phyloP scores from a whole-genome alignment of 1,140 invertebrate genomes.

The Saccostrea cuccullata region DNA sequence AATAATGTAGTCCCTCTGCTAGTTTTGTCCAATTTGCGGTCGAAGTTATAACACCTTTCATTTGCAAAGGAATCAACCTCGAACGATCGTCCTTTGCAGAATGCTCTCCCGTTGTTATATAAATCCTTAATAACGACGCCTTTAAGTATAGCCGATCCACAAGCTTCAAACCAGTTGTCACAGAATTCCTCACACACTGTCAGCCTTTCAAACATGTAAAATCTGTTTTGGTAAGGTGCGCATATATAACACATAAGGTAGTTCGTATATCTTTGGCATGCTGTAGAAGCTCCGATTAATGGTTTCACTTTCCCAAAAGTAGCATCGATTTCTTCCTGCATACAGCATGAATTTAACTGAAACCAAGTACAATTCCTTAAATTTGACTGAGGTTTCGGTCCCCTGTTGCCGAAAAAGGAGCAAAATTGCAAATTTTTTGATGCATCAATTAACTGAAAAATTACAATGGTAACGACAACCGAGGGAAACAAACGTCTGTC shows the following conservation, averaged over 20 bases:
- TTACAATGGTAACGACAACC: not conserved
- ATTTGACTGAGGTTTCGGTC: constrained; percentile 74
- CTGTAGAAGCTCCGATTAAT: constrained; percentile 74
- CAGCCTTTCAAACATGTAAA: constrained; percentile 76
- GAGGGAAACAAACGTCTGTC: not conserved
- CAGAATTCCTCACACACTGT: constrained; percentile 78
- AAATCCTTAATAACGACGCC: constrained; percentile 74
- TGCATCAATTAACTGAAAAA: not conserved
- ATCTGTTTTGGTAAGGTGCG: constrained; percentile 76
- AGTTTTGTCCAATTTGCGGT: constrained; percentile 58
- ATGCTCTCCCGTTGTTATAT: constrained; percentile 74
- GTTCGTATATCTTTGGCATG: constrained; percentile 77
- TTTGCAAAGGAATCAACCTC: constrained; percentile 66
- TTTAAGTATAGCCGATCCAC: constrained; percentile 64
- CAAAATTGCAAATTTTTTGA: constrained; percentile 57
- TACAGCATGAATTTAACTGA: constrained; percentile 77
- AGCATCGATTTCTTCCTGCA: constrained; percentile 77
- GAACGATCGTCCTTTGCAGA: constrained; percentile 76
- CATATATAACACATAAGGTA: constrained; percentile 80
- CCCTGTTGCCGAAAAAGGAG: constrained; percentile 78
- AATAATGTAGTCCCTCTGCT: not conserved
- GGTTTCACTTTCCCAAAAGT: constrained; percentile 78
- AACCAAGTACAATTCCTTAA: constrained; percentile 79
- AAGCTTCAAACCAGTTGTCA: constrained; percentile 73
- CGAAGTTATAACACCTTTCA: constrained; percentile 73